phyloP scores from a whole-genome alignment of 2,797 vertebrate species.

The Pelodytes ibericus region DNA sequence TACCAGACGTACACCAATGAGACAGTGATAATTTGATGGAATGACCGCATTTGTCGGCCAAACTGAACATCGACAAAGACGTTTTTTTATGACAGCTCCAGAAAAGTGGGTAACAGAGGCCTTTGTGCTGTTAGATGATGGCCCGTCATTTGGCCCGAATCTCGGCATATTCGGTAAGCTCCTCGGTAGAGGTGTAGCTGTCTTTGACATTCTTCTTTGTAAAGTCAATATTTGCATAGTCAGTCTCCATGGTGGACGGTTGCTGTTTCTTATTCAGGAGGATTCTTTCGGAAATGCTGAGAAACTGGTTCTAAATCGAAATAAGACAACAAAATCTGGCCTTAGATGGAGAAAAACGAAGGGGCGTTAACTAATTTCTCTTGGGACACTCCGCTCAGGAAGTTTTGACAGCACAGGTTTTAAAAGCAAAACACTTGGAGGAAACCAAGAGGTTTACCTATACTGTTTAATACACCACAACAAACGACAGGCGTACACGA shows the following conservation, averaged over 20 bases:
- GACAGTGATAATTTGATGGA: not conserved
- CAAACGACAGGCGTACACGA: too few species aligned
- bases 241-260: conserved; percentile 64
- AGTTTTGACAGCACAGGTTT: too few species aligned
- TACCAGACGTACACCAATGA: not conserved
- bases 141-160: conserved; percentile 69
- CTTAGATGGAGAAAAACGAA: too few species aligned
- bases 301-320: conserved; percentile 65
- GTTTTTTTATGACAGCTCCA: not conserved
- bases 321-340: not conserved
- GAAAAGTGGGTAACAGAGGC: conserved; percentile 8
- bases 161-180: conserved; percentile 71
- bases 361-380: too few species aligned
- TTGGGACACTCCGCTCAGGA: too few species aligned
- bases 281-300: conserved; percentile 63
- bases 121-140: conserved; percentile 53
- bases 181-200: conserved; percentile 69
- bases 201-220: conserved; percentile 68
- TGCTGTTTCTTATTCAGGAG: conserved; percentile 66
- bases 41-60: too few species aligned
- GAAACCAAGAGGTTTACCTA: too few species aligned
- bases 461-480: too few species aligned
- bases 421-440: too few species aligned
- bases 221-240: conserved; percentile 69
- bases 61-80: too few species aligned